These are phyloP conservation scores for Zonotrichia leucophrys DNA, from an alignment of 2,113 vertebrate genomes.

Conservation along the genomic window DNA sequence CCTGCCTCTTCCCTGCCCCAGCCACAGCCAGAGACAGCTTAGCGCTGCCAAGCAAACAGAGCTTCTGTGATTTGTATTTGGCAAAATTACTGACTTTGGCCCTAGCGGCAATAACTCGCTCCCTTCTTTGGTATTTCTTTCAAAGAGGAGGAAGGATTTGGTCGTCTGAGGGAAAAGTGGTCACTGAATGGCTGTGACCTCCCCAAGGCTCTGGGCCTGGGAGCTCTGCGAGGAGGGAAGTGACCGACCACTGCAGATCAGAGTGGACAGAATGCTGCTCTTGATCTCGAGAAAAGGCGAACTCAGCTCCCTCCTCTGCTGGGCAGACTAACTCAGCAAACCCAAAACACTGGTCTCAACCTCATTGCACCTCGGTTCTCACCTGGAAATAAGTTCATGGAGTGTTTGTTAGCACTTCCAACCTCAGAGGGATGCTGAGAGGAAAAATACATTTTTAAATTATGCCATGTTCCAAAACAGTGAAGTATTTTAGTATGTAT, in stretches of 20 bases:
- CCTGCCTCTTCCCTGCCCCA: rapidly evolving
- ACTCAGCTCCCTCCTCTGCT: not conserved
- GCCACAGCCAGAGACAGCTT: not conserved
- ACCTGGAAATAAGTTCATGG: not conserved
- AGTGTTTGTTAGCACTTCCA: not conserved
- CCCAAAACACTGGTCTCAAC: not conserved
- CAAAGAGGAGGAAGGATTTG: not conserved
- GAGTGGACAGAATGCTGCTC: not conserved
- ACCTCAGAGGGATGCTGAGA: not conserved
- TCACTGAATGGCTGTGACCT: not conserved
- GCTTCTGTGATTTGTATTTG: not conserved
- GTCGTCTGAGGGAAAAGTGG: not conserved
- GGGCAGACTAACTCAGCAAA: not conserved
- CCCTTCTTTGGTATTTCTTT: not conserved
- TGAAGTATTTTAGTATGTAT: not conserved
- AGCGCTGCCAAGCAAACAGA: not conserved
- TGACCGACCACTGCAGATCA: rapidly evolving
- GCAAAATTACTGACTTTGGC: not conserved
- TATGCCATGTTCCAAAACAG: not conserved
- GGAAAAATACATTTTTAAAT: not conserved
- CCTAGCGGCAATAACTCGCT: not conserved
- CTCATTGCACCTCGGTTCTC: not conserved
- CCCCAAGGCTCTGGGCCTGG: not conserved
- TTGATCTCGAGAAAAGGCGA: not conserved
- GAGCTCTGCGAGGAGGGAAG: not conserved